phyloP scores from a whole-genome alignment of 2,113 vertebrate species.

The Aramus guarauna region DNA sequence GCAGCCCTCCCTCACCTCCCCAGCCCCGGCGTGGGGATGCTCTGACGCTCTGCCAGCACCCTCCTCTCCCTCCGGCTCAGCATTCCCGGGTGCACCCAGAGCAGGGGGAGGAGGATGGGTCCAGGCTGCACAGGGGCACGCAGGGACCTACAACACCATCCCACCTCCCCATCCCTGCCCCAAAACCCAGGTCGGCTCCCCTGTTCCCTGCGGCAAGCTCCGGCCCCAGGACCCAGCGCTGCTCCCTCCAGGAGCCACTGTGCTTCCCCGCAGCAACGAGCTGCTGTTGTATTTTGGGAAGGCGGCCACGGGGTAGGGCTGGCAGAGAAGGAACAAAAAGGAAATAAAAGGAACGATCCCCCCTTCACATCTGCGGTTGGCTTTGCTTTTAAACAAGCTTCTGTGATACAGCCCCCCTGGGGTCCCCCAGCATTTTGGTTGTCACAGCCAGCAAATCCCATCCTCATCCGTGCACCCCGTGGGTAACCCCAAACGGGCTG shows the following conservation, averaged over 20 bases:
- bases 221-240: rapidly evolving
- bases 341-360: background rate
- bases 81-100: background rate
- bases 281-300: background rate
- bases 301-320: background rate
- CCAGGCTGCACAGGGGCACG: background rate
- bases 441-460: rapidly evolving
- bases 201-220: background rate
- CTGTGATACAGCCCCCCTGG: rapidly evolving
- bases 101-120: background rate
- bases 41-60: rapidly evolving
- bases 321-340: background rate
- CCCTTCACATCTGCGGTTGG: background rate
- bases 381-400: background rate
- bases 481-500: rapidly evolving
- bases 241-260: background rate
- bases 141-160: rapidly evolving
- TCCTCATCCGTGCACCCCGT: rapidly evolving
- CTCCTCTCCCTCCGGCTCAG: background rate
- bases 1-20: background rate
- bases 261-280: rapidly evolving
- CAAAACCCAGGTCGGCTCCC: background rate
- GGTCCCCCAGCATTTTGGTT: background rate
- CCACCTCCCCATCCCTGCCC: background rate
- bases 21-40: background rate